These are phyloP conservation scores for Pedetes capensis DNA, from an alignment of 2,113 vertebrate species.

Conservation along the genomic window DNA sequence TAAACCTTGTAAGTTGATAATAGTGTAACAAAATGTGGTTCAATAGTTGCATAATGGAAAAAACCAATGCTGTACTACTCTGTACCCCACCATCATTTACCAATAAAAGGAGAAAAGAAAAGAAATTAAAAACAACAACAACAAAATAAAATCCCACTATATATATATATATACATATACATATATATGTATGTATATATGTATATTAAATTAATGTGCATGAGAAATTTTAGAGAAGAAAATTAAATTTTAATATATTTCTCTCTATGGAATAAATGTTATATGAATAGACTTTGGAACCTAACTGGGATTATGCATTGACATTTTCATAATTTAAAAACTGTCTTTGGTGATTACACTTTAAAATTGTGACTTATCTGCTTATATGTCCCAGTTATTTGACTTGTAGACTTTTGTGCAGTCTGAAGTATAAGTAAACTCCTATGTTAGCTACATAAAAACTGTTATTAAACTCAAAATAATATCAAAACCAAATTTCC, in stretches of 20 bases:
- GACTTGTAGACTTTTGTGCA: background rate
- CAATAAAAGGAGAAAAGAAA: too few species aligned
- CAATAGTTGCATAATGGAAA: too few species aligned
- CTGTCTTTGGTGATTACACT: background rate
- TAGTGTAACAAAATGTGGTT: too few species aligned
- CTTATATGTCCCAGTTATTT: background rate
- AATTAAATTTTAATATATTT: background rate
- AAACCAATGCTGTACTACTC: too few species aligned
- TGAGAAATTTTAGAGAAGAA: background rate
- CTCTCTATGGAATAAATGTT: background rate
- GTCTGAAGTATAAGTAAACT: background rate
- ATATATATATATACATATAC: too few species aligned
- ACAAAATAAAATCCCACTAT: too few species aligned
- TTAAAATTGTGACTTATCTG: background rate
- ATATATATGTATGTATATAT: too few species aligned
- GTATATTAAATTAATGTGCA: background rate
- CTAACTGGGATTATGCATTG: background rate
- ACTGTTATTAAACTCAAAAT: background rate
- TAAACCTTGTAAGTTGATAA: too few species aligned
- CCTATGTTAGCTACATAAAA: background rate
- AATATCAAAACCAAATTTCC: background rate
- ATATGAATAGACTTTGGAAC: background rate
- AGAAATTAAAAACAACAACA: too few species aligned
- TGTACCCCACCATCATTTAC: too few species aligned
- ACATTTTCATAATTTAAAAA: background rate